Base-by-base conservation (phyloP, 1,140 invertebrate species). In the Bombus ignitus region DNA sequence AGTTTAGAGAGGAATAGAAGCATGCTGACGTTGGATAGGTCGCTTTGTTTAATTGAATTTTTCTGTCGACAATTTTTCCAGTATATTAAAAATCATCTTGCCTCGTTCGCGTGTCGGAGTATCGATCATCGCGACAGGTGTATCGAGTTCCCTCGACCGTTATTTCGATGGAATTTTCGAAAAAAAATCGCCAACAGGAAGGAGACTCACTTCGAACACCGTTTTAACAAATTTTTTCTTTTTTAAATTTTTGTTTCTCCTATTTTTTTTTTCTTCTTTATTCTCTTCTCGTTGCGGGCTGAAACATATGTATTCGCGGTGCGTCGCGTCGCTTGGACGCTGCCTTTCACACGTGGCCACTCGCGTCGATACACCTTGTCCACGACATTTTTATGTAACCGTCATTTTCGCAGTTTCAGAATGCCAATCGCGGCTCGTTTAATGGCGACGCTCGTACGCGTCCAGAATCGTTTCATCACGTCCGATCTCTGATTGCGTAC, bases 361-460 rank as follows among this genome's bases (percentile, higher is more conserved):
- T 35, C 10, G 71, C 28, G 39, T 42, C n/a, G 42, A 68, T 47
- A 57, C 53, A 22, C 44, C 25, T 59, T 22, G n/a, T 32, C 35
- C 25, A 13, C 39, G 39, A 44, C 12, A 81, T 81, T 72, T 59
- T 81, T 37, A 37, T 32, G 68, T 78, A 77, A 78, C 42, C 77
- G 37, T 68, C 32, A 44, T 79, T 62, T 42, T 78, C 39, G 74
- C 53, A 76, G 47, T 37, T 65, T 13, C 28, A 22, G 75, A 42
- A 78, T 32, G 75, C 57, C 37, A 32, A 65, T 78, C 57, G 75
- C 4, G 75, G 9, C 9, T n/a, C 35, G 53, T 62, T 62, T 62
- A 59, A 77, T 77, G 75, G 75, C 57, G 57, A 77, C 28, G 37
- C 37, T 59, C 8, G 65, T 22, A 44, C 77, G 77, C 42, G 66